phyloP scores from a whole-genome alignment of 35 echinoderm and acorn worm genomes.

The Nesometra sesokonis region DNA sequence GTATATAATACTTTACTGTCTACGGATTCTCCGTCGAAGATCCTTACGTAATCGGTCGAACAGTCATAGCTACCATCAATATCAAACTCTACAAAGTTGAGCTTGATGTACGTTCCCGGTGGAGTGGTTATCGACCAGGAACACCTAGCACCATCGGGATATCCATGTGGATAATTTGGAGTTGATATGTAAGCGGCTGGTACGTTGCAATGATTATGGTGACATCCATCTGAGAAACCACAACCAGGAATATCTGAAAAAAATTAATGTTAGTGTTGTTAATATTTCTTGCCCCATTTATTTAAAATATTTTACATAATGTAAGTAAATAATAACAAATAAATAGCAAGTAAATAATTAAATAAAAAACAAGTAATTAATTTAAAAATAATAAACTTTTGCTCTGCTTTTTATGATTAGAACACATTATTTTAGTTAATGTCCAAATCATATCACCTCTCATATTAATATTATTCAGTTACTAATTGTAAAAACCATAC shows the following conservation, averaged over 20 bases:
- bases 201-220: constrained; percentile 10
- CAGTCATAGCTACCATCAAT: constrained; percentile 26
- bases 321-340: no score
- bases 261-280: neutral
- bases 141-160: constrained; percentile 22
- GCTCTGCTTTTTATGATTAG: no score
- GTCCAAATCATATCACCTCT: no score
- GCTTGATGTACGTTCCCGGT: constrained; percentile 59
- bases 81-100: constrained; percentile 61
- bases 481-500: no score
- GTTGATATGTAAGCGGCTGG: constrained; percentile 58
- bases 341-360: no score
- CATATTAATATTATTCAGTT: no score
- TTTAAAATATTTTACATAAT: no score
- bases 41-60: constrained; percentile 16
- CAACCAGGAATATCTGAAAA: constrained; percentile 68
- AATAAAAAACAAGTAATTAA: no score
- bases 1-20: neutral
- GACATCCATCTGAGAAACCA: constrained; percentile 24
- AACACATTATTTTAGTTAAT: no score
- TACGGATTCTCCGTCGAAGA: neutral
- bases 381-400: no score
- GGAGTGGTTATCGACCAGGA: constrained; percentile 60
- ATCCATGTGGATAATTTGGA: constrained; percentile 53
- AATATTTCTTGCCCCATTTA: no score